Percentiles rank a stretch among this genome's conserved stretches.
phyloP scores from a whole-genome alignment of 2,888 invertebrate genomes.

The Hypena proboscidalis region DNA sequence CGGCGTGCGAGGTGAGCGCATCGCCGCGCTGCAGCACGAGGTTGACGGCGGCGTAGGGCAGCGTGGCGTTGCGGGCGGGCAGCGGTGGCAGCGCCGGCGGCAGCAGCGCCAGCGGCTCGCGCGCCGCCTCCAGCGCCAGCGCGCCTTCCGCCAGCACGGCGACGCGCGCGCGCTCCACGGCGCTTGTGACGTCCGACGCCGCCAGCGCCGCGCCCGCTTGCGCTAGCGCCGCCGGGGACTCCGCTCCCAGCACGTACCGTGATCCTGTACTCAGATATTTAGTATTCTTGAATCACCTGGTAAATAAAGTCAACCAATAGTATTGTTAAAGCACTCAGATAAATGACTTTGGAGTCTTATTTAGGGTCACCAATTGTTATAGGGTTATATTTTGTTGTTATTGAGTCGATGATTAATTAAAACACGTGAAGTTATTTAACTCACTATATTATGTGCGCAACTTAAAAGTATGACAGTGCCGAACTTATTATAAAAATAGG shows the following conservation, averaged over 20 bases:
- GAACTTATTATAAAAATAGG: too few species aligned
- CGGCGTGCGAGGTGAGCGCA: conserved; percentile 88
- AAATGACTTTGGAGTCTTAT: too few species aligned
- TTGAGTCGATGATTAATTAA: too few species aligned
- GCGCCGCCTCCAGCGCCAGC: conserved; percentile 36
- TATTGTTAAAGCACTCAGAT: too few species aligned
- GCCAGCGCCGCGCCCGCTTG: conserved; percentile 43
- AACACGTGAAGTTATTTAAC: too few species aligned
- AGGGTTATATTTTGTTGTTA: too few species aligned
- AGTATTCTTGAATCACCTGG: background rate
- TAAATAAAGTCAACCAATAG: too few species aligned
- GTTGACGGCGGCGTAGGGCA: conserved; percentile 87
- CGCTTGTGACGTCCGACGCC: conserved; percentile 33
- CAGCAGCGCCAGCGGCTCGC: conserved; percentile 36
- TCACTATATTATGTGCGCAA: too few species aligned
- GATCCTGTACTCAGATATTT: conserved; percentile 50
- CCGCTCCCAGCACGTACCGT: conserved; percentile 72
- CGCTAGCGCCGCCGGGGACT: conserved; percentile 59
- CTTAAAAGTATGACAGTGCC: too few species aligned
- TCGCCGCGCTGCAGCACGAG: conserved; percentile 88
- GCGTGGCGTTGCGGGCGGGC: conserved; percentile 36
- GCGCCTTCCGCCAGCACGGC: conserved; percentile 38
- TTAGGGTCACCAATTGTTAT: too few species aligned
- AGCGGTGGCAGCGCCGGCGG: conserved; percentile 33
- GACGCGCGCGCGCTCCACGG: conserved; percentile 53